A percentile compares a stretch with the other conserved stretches of the same genome.
Conservation (phyloP, 2,888 invertebrate genomes). For the Galerucella nymphaeae region DNA sequence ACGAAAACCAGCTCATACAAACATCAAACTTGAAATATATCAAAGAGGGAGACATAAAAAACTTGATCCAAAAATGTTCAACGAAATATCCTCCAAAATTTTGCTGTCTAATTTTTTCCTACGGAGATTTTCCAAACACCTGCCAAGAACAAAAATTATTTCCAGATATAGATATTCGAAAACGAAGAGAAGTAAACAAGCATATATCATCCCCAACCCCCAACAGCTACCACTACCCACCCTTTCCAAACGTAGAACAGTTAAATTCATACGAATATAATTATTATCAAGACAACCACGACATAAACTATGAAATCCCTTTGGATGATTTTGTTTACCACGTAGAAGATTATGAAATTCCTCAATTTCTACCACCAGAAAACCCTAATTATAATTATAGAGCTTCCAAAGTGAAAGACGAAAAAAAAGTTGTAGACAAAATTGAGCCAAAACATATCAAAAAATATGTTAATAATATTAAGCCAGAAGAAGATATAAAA, state of each 20-base stretch:
- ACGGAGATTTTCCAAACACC: slow-evolving; percentile 18
- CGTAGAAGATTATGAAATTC: not conserved
- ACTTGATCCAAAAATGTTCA: not conserved
- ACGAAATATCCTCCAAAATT: slow-evolving; percentile 15
- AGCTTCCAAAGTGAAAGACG: not conserved
- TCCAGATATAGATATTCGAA: slow-evolving; percentile 6
- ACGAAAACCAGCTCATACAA: not conserved
- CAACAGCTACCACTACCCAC: not conserved
- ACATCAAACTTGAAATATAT: slow-evolving; percentile 3
- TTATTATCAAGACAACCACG: not conserved
- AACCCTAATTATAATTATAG: not conserved
- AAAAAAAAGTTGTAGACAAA: not conserved
- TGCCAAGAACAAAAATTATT: slow-evolving; percentile 17
- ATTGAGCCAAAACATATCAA: not conserved
- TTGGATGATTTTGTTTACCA: not conserved
- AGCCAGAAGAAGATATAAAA: not conserved
- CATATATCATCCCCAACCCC: not conserved
- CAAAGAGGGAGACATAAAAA: not conserved
- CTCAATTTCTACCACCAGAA: not conserved
- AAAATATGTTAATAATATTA: not conserved
- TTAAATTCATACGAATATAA: not conserved
- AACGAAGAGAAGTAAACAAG: slow-evolving; percentile 9
- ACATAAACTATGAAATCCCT: slow-evolving; percentile 1
- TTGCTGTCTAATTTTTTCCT: slow-evolving; percentile 33
- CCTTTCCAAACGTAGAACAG: not conserved